These are phyloP conservation scores for Alligator mississippiensis DNA, from an alignment of 2,113 vertebrate species.

Conservation along the genomic window DNA sequence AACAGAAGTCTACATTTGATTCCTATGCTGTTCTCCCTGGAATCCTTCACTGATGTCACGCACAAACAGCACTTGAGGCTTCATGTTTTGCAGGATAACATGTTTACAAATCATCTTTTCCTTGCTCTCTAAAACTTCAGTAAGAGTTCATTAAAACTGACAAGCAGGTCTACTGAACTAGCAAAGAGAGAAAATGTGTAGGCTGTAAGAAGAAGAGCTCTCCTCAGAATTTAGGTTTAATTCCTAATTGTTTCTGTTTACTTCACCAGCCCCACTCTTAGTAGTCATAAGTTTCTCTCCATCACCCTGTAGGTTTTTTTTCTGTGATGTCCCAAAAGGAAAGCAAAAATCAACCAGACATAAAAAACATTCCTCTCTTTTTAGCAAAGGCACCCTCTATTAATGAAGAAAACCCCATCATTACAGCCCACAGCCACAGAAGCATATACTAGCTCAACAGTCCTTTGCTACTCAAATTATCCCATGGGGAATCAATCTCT, in stretches of 20 bases:
- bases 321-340: background rate
- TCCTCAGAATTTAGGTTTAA: background rate
- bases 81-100: fast-evolving
- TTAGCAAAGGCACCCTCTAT: background rate
- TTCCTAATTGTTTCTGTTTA: background rate
- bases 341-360: background rate
- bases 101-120: background rate
- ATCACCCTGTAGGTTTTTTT: fast-evolving
- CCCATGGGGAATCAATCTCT: constrained; percentile 8
- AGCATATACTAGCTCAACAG: background rate
- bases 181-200: fast-evolving
- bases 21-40: background rate
- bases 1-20: background rate
- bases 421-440: background rate
- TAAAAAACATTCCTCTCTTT: background rate
- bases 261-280: background rate
- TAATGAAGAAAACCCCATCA: background rate
- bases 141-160: background rate
- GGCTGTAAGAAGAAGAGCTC: background rate
- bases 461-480: background rate
- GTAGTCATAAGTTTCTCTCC: background rate
- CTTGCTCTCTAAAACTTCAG: background rate
- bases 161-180: background rate
- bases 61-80: background rate
- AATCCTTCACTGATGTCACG: fast-evolving